Conservation (phyloP, 1,140 invertebrate genomes). For the Mya arenaria region DNA sequence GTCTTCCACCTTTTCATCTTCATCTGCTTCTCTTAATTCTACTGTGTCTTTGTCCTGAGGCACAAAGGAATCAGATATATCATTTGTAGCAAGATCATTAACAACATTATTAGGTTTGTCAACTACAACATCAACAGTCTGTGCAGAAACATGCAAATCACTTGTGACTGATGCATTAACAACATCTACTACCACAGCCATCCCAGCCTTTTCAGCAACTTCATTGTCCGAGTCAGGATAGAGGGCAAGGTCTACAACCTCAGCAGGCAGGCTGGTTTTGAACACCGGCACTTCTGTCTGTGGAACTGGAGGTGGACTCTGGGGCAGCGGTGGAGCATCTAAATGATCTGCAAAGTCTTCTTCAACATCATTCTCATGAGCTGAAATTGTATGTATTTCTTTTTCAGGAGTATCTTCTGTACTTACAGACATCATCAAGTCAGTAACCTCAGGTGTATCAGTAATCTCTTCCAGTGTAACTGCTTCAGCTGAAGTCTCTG, state of each 20-base stretch:
- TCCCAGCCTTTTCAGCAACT: constrained; percentile 5
- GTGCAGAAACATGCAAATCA: constrained; percentile 25
- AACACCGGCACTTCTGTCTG: neutral
- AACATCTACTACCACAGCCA: constrained; percentile 27
- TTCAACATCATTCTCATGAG: no score
- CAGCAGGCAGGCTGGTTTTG: neutral
- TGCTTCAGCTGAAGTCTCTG: no score
- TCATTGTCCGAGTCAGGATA: constrained; percentile 48
- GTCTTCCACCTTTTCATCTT: constrained; percentile 1
- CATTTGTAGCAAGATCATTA: constrained; percentile 7
- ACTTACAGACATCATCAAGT: no score
- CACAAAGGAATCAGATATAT: constrained; percentile 5
- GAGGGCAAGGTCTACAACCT: constrained; percentile 35
- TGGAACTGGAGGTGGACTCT: constrained; percentile 32
- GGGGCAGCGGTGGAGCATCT: constrained; percentile 10
- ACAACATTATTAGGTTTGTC: neutral
- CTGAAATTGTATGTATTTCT: no score
- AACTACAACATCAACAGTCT: neutral
- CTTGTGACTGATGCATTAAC: neutral
- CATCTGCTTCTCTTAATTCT: no score
- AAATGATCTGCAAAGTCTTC: neutral
- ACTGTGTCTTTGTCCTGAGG: constrained; percentile 34
- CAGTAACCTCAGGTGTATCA: no score
- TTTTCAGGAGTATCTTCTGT: no score
- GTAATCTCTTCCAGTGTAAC: no score